phyloP scores from a whole-genome alignment of 2,888 invertebrate species.

The Caenorhabditis panamensis region DNA sequence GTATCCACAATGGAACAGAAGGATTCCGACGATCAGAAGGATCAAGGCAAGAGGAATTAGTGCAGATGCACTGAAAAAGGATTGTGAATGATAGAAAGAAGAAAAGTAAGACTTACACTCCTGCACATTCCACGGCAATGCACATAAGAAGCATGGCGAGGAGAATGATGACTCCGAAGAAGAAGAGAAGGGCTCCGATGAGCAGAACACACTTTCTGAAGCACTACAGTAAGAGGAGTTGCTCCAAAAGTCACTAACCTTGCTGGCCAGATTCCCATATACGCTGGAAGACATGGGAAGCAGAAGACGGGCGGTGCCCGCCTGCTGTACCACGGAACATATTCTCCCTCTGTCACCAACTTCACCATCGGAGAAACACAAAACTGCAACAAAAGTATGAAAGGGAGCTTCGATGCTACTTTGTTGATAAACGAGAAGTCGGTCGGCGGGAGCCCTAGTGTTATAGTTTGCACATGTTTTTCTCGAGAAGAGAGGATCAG shows the following conservation, averaged over 20 bases:
- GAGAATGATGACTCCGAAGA: conserved; percentile 79
- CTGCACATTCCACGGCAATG: conserved; percentile 79
- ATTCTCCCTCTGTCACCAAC: conserved; percentile 71
- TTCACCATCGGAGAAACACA: conserved; percentile 54
- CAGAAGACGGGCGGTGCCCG: conserved; percentile 79
- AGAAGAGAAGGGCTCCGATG: conserved; percentile 77
- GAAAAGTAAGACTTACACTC: conserved; percentile 69
- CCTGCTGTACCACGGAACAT: conserved; percentile 79
- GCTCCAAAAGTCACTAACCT: conserved; percentile 58
- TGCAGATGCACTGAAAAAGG: conserved; percentile 73
- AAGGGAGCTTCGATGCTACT: no score
- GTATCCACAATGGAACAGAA: conserved; percentile 81
- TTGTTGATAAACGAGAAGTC: not conserved
- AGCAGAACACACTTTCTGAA: conserved; percentile 77
- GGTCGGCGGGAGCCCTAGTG: conserved; percentile 13
- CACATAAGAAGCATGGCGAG: conserved; percentile 78
- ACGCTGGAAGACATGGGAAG: conserved; percentile 79
- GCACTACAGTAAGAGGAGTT: not conserved
- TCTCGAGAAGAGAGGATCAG: conserved; percentile 12
- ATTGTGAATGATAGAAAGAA: no score
- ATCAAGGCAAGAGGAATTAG: conserved; percentile 79
- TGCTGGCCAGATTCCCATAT: conserved; percentile 78
- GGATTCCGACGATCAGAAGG: conserved; percentile 79
- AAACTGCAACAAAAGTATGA: not conserved
- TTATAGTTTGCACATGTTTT: conserved; percentile 56